These are phyloP conservation scores for Plemyria rubiginata DNA, from an alignment of 2,888 invertebrate genomes.

Conservation along the genomic window DNA sequence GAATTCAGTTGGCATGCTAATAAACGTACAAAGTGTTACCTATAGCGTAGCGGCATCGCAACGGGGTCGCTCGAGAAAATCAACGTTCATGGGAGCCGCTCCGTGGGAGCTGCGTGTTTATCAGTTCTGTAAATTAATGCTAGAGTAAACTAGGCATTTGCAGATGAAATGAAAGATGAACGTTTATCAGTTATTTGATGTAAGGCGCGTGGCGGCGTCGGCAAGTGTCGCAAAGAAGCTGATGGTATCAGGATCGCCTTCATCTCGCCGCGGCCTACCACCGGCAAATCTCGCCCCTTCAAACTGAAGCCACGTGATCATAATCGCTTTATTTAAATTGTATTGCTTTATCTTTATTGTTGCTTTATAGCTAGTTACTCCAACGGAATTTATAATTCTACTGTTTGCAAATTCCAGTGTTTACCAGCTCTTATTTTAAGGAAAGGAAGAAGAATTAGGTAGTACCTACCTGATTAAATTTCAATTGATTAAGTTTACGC, in stretches of 20 bases:
- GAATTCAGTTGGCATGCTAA: conserved; percentile 43
- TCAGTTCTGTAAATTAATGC: conserved; percentile 35
- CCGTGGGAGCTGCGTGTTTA: conserved; percentile 36
- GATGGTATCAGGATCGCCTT: conserved; percentile 70
- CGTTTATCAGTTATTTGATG: conserved; percentile 75
- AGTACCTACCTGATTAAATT: background rate
- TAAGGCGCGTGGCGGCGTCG: conserved; percentile 69
- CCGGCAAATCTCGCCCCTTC: conserved; percentile 57
- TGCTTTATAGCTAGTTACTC: conserved; percentile 39
- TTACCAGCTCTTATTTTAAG: background rate
- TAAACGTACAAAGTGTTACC: conserved; percentile 38
- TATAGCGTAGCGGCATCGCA: conserved; percentile 28
- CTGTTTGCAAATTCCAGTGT: conserved; percentile 15
- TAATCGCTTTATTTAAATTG: conserved; percentile 68
- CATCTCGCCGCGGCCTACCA: conserved; percentile 72
- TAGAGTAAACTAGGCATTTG: conserved; percentile 47
- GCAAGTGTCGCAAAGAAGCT: conserved; percentile 69
- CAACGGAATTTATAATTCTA: conserved; percentile 41
- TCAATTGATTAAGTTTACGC: too few relatives aligned
- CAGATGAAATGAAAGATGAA: conserved; percentile 74
- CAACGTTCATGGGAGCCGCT: conserved; percentile 36
- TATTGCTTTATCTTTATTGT: conserved; percentile 63
- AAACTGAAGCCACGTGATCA: conserved; percentile 62
- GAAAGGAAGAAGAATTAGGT: background rate
- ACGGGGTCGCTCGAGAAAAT: conserved; percentile 35